Base-by-base conservation (phyloP, 2,888 invertebrate genomes). In the Meteorus colon region DNA sequence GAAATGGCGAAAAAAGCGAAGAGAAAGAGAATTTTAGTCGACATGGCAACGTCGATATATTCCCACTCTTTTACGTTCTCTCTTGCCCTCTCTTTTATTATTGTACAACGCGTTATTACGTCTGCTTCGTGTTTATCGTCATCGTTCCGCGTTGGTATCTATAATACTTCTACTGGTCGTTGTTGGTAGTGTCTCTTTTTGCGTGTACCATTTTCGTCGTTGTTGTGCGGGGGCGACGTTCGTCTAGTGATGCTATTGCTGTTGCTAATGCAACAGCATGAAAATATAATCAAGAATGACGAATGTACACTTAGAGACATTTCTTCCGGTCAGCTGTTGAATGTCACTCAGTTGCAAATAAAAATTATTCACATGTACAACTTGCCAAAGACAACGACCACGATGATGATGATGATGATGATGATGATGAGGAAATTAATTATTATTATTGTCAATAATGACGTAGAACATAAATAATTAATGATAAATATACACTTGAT, bases 1-100 rank as follows among this genome's bases (percentile, higher is more conserved):
- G 48, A 72, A 66, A 72, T 62, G 67, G 67, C 5, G 27, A 29
- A 63, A 63, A 63, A 63, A 63, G 65, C 72, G 68, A 72, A 31
- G 65, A 65, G 73, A 31, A 48, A 71, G 75, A 72, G 72, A 76
- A 41, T 76, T 37, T 75, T 83, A 24, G 85, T 86, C 84, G 86
- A 83, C 87, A 85, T 87, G 86, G 88, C 85, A 88, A 88, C 87
- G 85, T 80, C 82, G 83, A 82, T 80, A 75, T 82, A 72, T 79
- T 75, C 81, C 78, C 68, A 71, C 77, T 68, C 75, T 78, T 72
- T 72, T 62, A 74, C 77, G 71, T 75, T 77, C 65, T 73, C 68
- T 65, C 55, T 34, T 73, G 62, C 10, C 51, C 70, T 8, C 74
- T 76, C 72, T 19, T 68, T 59, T 19, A 63, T 51, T 60, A 51